Evolutionary conservation across 1,140 invertebrate genomes (phyloP).

Genomic region (Zophobas atratus): DNA sequence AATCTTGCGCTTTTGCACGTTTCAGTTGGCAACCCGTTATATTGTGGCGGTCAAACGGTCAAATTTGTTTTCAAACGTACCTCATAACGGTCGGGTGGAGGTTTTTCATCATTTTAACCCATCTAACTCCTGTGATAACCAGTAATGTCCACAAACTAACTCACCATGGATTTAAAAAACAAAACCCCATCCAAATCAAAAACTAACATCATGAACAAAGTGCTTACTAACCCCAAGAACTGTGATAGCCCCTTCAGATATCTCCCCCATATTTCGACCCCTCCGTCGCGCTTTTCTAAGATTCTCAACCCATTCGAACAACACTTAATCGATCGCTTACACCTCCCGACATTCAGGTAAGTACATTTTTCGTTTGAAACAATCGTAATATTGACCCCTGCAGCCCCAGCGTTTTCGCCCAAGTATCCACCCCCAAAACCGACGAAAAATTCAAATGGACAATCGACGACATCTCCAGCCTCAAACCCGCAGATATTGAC

Average conservation of each 20-base stretch:
- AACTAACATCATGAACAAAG: constrained; percentile 21
- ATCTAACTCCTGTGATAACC: too few relatives aligned
- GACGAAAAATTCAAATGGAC: constrained; percentile 65
- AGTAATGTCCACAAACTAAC: too few relatives aligned
- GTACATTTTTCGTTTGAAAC: constrained; percentile 40
- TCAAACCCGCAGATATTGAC: constrained; percentile 66
- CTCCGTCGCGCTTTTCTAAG: constrained; percentile 60
- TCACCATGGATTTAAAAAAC: constrained; percentile 32
- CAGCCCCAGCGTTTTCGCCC: constrained; percentile 64
- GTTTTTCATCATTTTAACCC: not conserved
- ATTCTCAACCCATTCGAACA: constrained; percentile 65
- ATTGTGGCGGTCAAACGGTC: constrained; percentile 31
- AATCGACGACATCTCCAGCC: constrained; percentile 64
- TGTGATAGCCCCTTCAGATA: constrained; percentile 60
- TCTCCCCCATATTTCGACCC: constrained; percentile 60
- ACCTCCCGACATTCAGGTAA: constrained; percentile 64
- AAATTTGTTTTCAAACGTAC: not conserved
- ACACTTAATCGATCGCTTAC: constrained; percentile 61
- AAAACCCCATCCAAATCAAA: constrained; percentile 40
- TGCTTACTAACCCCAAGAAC: constrained; percentile 4
- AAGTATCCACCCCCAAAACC: constrained; percentile 60
- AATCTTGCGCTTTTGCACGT: not conserved
- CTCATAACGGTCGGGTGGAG: constrained; percentile 20
- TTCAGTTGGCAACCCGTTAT: constrained; percentile 2
- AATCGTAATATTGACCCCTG: constrained; percentile 43